Percentiles rank a stretch among this genome's conserved stretches.
Conservation (phyloP, 2,888 invertebrate species). For the Rhodophaea formosa region DNA sequence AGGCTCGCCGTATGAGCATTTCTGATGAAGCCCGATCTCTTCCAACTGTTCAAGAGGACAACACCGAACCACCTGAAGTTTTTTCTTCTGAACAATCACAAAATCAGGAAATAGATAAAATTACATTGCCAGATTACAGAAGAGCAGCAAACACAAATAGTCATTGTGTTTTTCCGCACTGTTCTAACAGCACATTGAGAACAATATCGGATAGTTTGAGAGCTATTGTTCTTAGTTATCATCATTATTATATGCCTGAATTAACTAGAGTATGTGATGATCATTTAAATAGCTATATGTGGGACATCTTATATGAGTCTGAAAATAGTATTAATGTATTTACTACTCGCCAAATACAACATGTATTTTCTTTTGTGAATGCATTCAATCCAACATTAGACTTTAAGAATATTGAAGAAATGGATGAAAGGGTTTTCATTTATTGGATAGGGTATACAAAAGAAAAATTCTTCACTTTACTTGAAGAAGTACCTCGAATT, state of each 20-base stretch:
- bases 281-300: slow-evolving; percentile 15
- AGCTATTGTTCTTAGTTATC: neutral
- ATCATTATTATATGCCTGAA: slow-evolving; percentile 22
- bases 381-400: slow-evolving; percentile 20
- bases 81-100: neutral
- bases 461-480: slow-evolving; percentile 15
- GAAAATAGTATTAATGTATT: slow-evolving; percentile 23
- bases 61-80: neutral
- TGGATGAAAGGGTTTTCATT: slow-evolving; percentile 21
- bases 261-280: slow-evolving; percentile 16
- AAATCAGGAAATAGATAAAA: slow-evolving; percentile 1
- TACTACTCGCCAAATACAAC: slow-evolving; percentile 22
- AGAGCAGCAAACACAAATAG: slow-evolving; percentile 23
- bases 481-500: slow-evolving; percentile 19
- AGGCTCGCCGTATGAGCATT: slow-evolving; percentile 1
- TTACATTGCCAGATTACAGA: slow-evolving; percentile 22
- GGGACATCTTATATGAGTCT: slow-evolving; percentile 22
- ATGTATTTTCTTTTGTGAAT: slow-evolving; percentile 28
- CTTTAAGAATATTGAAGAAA: slow-evolving; percentile 20
- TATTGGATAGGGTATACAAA: slow-evolving; percentile 26
- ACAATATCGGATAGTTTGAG: slow-evolving; percentile 17
- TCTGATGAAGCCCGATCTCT: neutral
- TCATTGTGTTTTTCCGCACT: slow-evolving; percentile 24
- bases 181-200: slow-evolving; percentile 16
- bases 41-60: neutral